Evolutionary conservation across 2,888 invertebrate species (phyloP).

Genomic region (Andrena praecox): DNA sequence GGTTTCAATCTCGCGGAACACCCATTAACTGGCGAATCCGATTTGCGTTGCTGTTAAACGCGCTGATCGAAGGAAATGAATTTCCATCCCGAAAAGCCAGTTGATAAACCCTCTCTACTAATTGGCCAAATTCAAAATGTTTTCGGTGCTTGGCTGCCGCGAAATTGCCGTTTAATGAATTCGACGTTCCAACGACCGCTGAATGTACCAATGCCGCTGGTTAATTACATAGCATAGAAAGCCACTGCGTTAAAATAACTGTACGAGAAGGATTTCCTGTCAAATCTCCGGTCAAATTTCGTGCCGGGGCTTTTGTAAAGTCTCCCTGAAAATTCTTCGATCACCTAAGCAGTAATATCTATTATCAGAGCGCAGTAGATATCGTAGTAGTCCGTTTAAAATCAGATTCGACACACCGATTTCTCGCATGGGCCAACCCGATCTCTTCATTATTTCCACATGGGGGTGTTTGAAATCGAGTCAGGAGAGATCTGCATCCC

Average conservation of each 20-base stretch:
- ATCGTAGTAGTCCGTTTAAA: neutral
- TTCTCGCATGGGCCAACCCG: neutral
- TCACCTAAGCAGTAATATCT: too few species aligned
- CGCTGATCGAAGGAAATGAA: neutral
- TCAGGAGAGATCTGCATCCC: neutral
- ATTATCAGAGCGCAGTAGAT: too few species aligned
- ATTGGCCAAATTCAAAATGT: slow-evolving; percentile 12
- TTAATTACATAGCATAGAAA: neutral
- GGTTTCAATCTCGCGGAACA: neutral
- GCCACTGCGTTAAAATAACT: neutral
- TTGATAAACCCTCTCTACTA: slow-evolving; percentile 14
- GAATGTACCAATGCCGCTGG: neutral
- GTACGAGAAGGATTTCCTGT: neutral
- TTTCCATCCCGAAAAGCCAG: slow-evolving; percentile 5
- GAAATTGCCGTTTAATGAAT: slow-evolving; percentile 23
- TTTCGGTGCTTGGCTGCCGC: neutral
- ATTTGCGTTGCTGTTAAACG: neutral
- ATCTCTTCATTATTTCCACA: neutral
- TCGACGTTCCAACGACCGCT: neutral
- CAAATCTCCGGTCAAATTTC: neutral
- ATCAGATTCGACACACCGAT: neutral
- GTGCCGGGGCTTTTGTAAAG: neutral
- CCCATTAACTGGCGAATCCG: slow-evolving; percentile 2
- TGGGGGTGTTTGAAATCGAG: too few species aligned
- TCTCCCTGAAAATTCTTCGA: too few species aligned